Base-by-base conservation (phyloP, 1,140 invertebrate species). In the Megathymus violae region DNA sequence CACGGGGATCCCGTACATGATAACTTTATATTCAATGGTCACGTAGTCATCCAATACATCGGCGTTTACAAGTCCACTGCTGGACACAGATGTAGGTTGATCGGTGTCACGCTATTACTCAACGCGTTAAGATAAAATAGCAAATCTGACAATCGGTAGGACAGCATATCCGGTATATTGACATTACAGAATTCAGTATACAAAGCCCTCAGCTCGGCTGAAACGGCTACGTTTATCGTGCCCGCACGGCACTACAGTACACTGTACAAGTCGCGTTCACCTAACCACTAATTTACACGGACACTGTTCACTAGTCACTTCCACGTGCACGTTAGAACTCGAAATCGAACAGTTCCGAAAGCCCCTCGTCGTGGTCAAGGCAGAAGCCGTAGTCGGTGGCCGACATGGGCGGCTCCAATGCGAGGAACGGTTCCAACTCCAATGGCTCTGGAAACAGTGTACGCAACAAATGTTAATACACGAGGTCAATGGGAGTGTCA, bases 331-430 rank as follows among this genome's bases (percentile, higher is more conserved):
- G 68, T 80, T 88, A 87, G 69, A 90, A 93, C 75, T 92, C 91
- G 83, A 95, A 94, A 92, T 97, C 96, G 93, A 98, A 98, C 59
- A 98, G 93, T 92, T 98, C 96, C 67, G 94, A 93, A 59, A 98
- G 93, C 40, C 97, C 96, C 92, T 98, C 97, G 73, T 94, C 94
- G 73, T 93, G 92, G 76, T 96, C 96, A 80, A 97, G 93, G 64
- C 95, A 95, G 91, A 97, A 98, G 58, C 94, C 95, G 91, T 97
- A 98, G 86, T 97, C 96, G 62, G 93, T 94, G 80, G 95, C 95
- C 11, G 94, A 94, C 61, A 97, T 92, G 13, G 96, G 95, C 60
- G 95, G 95, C 89, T 98, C 96, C 85, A 98, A 88, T 40, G 94
- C 92, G 62, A 97, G 92, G 88, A 97, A 95, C 60, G 95, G 94